Evolutionary conservation across 1,140 invertebrate genomes (phyloP), one percentile per base, ranked within the genome.

Genomic region (Microvelia longipes): DNA sequence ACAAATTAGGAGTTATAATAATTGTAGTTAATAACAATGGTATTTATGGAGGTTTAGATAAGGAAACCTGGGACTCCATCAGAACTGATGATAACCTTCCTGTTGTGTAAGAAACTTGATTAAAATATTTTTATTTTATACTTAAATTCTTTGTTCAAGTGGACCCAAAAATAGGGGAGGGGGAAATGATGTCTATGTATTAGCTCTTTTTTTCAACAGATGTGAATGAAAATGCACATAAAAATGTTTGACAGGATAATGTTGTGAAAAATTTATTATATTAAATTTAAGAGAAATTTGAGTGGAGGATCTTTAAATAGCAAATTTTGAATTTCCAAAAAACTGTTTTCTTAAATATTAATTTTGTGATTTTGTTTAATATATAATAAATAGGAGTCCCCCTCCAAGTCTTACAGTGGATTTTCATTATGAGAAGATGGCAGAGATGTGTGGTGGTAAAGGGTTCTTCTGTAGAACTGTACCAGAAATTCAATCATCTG

Each of bases 11-110:
- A 0, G 85, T 98, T 30, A 87, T 94, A 50, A 86, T 96, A 71
- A 84, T 98, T 19, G 89, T 98, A 73, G 86, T 98, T 0, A 98
- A 98, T 81, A 98, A 98, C 81, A 94, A 91, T 80, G 96, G 95
- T 67, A 97, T 98, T 74, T 94, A 94, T 77, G 85, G 87, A 65
- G 94, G 95, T 15, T 82, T 96, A 27, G 87, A 91, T 76, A 81
- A 86, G 69, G 88, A 94, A 68, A 85, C 85, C 1, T 93, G 88
- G 77, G 78, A 85, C 62, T 83, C 86, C 29, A 82, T 95, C 66
- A 85, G 87, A 75, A 82, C 84, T 13, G 81, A 82, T 67, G 87
- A 85, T 26, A 84, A 92, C 74, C 76, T 86, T 19, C 75, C 80
- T 24, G 68, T 81, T 14, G 77, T 76, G 83, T 85, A 79, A 79